Base-by-base conservation (phyloP, 1,140 invertebrate species). In the Pteromalus puparum region DNA sequence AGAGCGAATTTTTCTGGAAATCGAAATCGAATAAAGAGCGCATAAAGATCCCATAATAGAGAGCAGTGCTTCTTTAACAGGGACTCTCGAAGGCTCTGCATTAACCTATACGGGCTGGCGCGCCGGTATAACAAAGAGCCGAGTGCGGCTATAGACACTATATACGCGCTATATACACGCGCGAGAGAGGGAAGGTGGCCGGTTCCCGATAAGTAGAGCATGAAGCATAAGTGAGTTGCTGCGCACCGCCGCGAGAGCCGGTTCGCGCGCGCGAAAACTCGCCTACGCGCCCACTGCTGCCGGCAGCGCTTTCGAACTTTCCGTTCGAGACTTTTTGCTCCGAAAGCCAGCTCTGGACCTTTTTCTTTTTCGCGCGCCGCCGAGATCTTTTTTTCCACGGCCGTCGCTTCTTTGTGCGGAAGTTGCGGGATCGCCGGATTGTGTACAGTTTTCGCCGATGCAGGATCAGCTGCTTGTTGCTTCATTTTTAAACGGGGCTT, bases 131-230 rank as follows among this genome's bases (percentile, higher is more conserved):
- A 48, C 70, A 38, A 61, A 74, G 18, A 74, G 10, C 21, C 34
- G 34, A 68, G 24, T 2, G 38, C 12, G 68, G 26, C 38, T 21
- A 6, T 34, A 34, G 3, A 4, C 30, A 4, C 3, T 34, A 34
- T 34, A 34, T 5, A 34, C 30, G 30, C 30, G 3, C 3, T 34
- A 34, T 2, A 34, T 0, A 5, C 30, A 5, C 4, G 18, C 3
- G 70, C 6, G 24, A 42, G 21, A 30, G 26, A 61, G 79, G 89
- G 89, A 88, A 91, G 89, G 89, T 87, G 87, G 89, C 88, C 89
- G 90, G 89, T 90, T 91, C 86, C 88, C 85, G 88, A 88, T 89
- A 92, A 92, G 89, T 92, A 92, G 91, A 92, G 91, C 91, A 91
- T 92, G 91, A 92, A 92, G 88, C 82, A 89, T 86, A 89, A 89